Evolutionary conservation across 2,113 vertebrate genomes (phyloP), one percentile per base, ranked within the genome.

Genomic region (Zosterops borbonicus): DNA sequence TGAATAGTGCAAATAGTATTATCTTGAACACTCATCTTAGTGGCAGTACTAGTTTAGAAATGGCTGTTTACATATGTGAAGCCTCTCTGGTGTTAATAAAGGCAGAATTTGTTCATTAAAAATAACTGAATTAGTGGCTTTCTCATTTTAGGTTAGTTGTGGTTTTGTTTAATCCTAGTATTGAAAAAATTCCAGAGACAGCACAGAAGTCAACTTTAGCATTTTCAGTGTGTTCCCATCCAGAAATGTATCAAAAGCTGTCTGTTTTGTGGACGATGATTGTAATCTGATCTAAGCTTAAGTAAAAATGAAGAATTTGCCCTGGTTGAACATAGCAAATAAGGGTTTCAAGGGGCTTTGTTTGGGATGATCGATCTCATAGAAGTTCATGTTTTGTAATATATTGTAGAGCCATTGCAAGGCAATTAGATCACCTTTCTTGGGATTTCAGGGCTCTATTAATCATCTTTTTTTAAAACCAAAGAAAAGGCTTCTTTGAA

Each of bases 381-480:
- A 71, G 56, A 52, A 49, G 12, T 80, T 33, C 42, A 46, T 68
- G 14, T 83, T 83, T 92, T 60, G 20, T 94, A 70, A 83, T 68
- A 55, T 93, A 75, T 68, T 90, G 39, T 74, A 68, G 44, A 86
- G 74, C 64, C 31, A 53, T 86, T 94, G 73, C 68, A 94, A 88
- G 64, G 68, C 82, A 83, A 63, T 89, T 94, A 83, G 78, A 67
- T 93, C 75, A 88, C 76, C 60, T 94, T 91, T 90, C 75, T 83
- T 85, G 71, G 75, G 85, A 74, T 94, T 93, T 92, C 56, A 73
- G 52, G 37, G 12, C 37, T 74, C 63, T 81, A 33, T 87, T 88
- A 11, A 47, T 90, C 47, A 11, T 86, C 46, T 68, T 59, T 71
- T 62, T 64, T 83, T 83, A 65, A 87, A 89, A 85, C 39, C 41